A percentile compares a stretch with the other conserved stretches of the same genome.
These are phyloP conservation scores for Mimas tiliae DNA, from an alignment of 2,888 invertebrate species.

Conservation along the genomic window DNA sequence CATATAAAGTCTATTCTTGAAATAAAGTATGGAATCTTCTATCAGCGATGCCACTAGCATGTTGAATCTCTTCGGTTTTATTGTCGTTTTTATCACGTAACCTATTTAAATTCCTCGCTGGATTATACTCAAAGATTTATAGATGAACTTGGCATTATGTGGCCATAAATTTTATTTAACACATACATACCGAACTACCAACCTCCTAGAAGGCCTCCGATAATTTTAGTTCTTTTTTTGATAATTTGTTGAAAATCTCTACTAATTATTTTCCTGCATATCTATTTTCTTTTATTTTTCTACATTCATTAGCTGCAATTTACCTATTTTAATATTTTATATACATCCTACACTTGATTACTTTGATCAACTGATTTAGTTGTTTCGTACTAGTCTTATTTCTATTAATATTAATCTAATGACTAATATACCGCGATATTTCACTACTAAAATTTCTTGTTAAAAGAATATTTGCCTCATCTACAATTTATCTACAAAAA, in stretches of 20 bases:
- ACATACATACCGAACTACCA: background rate
- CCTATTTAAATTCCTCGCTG: constrained; percentile 19
- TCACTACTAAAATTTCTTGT: constrained; percentile 4
- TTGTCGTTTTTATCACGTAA: constrained; percentile 15
- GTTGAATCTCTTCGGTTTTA: constrained; percentile 11
- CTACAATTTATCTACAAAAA: background rate
- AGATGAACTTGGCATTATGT: constrained; percentile 21
- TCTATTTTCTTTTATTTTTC: background rate
- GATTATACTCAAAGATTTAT: constrained; percentile 23
- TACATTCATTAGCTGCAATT: background rate
- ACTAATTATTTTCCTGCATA: background rate
- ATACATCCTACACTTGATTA: too few species aligned
- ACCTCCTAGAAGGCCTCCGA: constrained; percentile 1
- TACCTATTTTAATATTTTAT: too few species aligned
- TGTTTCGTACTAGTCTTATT: background rate
- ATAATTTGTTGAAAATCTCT: background rate
- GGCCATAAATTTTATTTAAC: constrained; percentile 22
- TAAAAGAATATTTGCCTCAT: background rate
- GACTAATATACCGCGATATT: too few species aligned
- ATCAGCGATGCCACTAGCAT: constrained; percentile 14
- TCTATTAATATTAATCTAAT: too few species aligned
- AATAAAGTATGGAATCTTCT: constrained; percentile 8
- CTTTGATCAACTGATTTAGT: too few species aligned
- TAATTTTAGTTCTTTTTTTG: too few species aligned
- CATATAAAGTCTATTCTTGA: background rate